Base-by-base conservation (phyloP, 2,888 invertebrate species). In the Orchesellides sinensis region DNA sequence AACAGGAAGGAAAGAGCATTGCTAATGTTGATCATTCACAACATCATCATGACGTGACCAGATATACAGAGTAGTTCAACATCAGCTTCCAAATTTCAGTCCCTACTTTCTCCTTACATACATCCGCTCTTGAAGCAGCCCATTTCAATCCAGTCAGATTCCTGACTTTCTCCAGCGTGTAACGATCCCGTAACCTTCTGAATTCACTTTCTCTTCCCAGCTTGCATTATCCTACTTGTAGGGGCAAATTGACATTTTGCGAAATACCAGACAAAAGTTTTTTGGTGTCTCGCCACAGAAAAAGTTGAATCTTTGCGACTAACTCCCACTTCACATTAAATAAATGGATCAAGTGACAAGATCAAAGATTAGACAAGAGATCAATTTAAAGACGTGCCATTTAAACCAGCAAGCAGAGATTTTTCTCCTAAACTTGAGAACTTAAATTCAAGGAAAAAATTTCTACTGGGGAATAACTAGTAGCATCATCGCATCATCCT, bases 341-440 rank as follows among this genome's bases (percentile, higher is more conserved):
- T 70, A 56, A 70, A 70, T 69, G n/a, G 70, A 70, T 35, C 70
- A 70, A 70, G 35, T 70, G 70, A 70, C 70, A 70, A 70, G 56
- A 70, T 70, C 56, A 56, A 56, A 54, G 70, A 35, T 56, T 56
- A 54, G 70, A 70, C 54, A 70, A 29, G 40, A 40, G 70, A 70
- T 70, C 70, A 70, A 70, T 70, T 70, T 56, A 70, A 59, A 59
- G 32, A 12, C 29, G 29, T 59, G 32, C 32, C 32, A 19, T 59
- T 54, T n/a, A n/a, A n/a, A n/a, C n/a, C n/a, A n/a, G n/a, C n/a
- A n/a, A n/a, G n/a, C n/a, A n/a, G n/a, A n/a, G n/a, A n/a, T n/a
- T n/a, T n/a, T n/a, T n/a, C n/a, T n/a, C n/a, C n/a, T n/a, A n/a
- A n/a, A n/a, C n/a, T n/a, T n/a, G n/a, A n/a, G n/a, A n/a, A n/a